Evolutionary conservation across 1,140 invertebrate genomes (phyloP), one percentile per base, ranked within the genome.

Genomic region (Lordiphosa stackelbergi): DNA sequence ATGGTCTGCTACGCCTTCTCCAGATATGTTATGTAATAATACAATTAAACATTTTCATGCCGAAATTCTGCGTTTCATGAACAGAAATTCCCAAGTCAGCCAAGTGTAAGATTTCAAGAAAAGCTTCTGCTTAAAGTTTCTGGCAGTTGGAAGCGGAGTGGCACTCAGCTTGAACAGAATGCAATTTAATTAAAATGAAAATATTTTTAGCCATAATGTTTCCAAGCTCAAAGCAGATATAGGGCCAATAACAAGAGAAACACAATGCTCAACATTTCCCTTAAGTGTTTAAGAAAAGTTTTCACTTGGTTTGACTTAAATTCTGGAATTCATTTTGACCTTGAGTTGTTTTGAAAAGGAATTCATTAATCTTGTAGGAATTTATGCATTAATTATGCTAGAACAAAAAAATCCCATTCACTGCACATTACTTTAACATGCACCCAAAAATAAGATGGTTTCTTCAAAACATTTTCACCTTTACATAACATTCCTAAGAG

Each of bases 141-240:
- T 58, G 12, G 38, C 46, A 35, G 31, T 35, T 62, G 62, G 51
- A 8, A 31, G 28, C 8, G 28, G 55, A 60, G 55, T 62, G 62
- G 38, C 42, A 70, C 11, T 49, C 47, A 31, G 7, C 28, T 31
- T 38, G 52, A 53, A 28, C 53, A 61, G 66, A 71, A 81, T 79
- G 75, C 75, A 81, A 79, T 79, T 79, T 81, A 79, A 79, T 79
- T 81, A 81, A 71, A 83, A 71, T 45, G 49, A 71, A 71, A 61
- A 65, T 68, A 75, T 71, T 79, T 60, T 43, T 53, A 45, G 45
- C 62, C 65, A 61, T 65, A 69, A 58, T 71, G 73, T 61, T 69
- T 28, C 48, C 22, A 51, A 42, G 22, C 42, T 48, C 24, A 12
- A 46, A 35, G 22, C 35, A 60, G 13, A 36, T 5, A 24, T 24